A percentile compares a stretch with the other conserved stretches of the same genome.
These are phyloP conservation scores for Homalodisca vitripennis DNA, from an alignment of 1,140 invertebrate genomes.

Conservation along the genomic window DNA sequence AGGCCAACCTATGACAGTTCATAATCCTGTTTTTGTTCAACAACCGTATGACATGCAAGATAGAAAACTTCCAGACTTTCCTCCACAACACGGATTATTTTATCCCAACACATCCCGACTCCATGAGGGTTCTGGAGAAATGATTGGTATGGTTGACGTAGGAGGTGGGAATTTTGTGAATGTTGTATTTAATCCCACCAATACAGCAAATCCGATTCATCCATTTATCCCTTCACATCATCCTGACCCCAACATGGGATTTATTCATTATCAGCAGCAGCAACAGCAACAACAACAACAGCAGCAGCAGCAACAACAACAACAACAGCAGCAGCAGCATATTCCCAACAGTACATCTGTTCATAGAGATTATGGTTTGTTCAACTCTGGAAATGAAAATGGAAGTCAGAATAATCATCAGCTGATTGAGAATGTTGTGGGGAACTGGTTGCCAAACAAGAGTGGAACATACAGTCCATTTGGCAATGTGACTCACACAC, in stretches of 20 bases:
- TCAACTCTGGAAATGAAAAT: constrained; percentile 40
- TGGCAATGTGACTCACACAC: constrained; percentile 48
- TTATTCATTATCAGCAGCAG: constrained; percentile 50
- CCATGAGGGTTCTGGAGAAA: constrained; percentile 38
- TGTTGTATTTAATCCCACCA: constrained; percentile 28
- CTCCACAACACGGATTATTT: constrained; percentile 45
- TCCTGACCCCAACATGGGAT: constrained; percentile 37
- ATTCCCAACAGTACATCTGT: not conserved
- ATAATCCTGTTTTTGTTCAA: constrained; percentile 29
- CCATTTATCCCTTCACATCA: constrained; percentile 42
- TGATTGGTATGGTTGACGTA: constrained; percentile 50
- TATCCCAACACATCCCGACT: constrained; percentile 34
- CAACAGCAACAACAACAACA: constrained; percentile 41
- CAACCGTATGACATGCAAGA: constrained; percentile 28
- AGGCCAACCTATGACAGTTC: constrained; percentile 43
- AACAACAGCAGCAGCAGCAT: constrained; percentile 11
- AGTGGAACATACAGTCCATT: constrained; percentile 79
- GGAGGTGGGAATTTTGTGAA: constrained; percentile 52
- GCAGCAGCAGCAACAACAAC: constrained; percentile 23
- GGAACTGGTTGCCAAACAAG: constrained; percentile 79
- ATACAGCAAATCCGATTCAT: constrained; percentile 33
- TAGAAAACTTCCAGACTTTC: constrained; percentile 9
- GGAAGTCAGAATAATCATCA: constrained; percentile 49
- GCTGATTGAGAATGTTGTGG: constrained; percentile 71
- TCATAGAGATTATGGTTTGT: constrained; percentile 35